These are phyloP conservation scores for Melanostigma gelatinosum DNA, from an alignment of 2,113 vertebrate species.

Conservation along the genomic window DNA sequence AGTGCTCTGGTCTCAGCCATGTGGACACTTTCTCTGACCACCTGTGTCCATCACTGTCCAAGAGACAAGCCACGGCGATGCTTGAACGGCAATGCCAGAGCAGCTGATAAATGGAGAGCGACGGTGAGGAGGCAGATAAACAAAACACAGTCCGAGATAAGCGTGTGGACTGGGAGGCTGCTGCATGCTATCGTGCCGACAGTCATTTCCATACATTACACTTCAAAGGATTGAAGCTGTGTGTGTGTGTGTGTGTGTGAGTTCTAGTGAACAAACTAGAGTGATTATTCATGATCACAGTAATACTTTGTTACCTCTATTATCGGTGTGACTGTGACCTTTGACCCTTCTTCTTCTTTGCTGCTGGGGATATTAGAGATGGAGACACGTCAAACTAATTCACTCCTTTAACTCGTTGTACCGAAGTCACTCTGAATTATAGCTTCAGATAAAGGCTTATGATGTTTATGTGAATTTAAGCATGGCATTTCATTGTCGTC, in stretches of 20 bases:
- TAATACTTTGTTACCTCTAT: constrained; percentile 13
- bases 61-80: constrained; percentile 52
- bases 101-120: constrained; percentile 68
- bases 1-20: constrained; percentile 51
- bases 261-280: constrained; percentile 8
- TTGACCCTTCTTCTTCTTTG: constrained; percentile 12
- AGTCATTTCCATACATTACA: constrained; percentile 64
- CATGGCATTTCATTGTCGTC: background rate
- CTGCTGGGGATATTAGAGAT: background rate
- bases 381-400: constrained; percentile 17
- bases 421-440: background rate
- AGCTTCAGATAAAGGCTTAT: background rate
- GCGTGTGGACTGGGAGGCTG: constrained; percentile 10
- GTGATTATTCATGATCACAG: constrained; percentile 31
- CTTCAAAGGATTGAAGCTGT: constrained; percentile 41
- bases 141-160: constrained; percentile 59
- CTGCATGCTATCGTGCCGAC: constrained; percentile 34
- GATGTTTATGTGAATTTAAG: constrained; percentile 13
- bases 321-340: constrained; percentile 21
- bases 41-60: constrained; percentile 75
- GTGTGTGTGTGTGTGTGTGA: constrained; percentile 1
- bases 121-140: constrained; percentile 66
- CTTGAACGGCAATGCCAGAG: constrained; percentile 56
- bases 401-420: background rate
- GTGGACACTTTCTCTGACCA: constrained; percentile 65